These are phyloP conservation scores for Phrynocephalus vlangalii DNA, from an alignment of 2,797 vertebrate species.

Conservation along the genomic window DNA sequence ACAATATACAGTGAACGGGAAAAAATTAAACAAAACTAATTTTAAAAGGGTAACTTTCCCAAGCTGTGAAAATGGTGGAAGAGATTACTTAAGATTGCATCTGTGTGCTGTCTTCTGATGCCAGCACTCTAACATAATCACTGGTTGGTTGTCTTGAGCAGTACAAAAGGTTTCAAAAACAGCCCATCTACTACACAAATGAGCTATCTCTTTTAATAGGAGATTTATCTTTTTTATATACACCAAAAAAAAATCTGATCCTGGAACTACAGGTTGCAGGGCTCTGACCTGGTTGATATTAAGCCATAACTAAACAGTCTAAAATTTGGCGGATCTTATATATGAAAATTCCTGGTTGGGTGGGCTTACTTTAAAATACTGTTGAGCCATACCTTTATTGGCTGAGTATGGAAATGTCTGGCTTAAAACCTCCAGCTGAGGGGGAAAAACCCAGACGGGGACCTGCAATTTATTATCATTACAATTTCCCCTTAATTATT, in stretches of 20 bases:
- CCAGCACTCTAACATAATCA: not conserved
- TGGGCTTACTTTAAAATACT: not conserved
- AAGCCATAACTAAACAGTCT: not conserved
- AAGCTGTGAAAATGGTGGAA: not conserved
- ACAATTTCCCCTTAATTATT: too few species aligned
- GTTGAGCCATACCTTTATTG: too few species aligned
- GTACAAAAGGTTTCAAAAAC: conserved; percentile 9
- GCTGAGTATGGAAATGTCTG: too few species aligned
- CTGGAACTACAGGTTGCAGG: conserved; percentile 4
- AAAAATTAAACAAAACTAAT: too few species aligned
- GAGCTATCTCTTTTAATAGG: conserved; percentile 10
- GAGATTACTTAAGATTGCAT: not conserved
- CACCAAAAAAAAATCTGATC: not conserved
- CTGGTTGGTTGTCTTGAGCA: not conserved
- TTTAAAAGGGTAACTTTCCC: too few species aligned
- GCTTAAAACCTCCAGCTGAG: too few species aligned
- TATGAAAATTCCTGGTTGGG: not conserved
- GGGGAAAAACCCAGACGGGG: too few species aligned
- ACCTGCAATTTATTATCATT: too few species aligned
- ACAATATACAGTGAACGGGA: too few species aligned
- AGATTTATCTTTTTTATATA: not conserved
- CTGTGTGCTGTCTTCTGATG: not conserved
- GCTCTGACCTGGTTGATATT: conserved; percentile 8
- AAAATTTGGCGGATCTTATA: not conserved
- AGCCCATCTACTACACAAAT: not conserved